A percentile compares a stretch with the other conserved stretches of the same genome.
Conservation (phyloP, 2,888 invertebrate species). For the Epirrhoe tristata region DNA sequence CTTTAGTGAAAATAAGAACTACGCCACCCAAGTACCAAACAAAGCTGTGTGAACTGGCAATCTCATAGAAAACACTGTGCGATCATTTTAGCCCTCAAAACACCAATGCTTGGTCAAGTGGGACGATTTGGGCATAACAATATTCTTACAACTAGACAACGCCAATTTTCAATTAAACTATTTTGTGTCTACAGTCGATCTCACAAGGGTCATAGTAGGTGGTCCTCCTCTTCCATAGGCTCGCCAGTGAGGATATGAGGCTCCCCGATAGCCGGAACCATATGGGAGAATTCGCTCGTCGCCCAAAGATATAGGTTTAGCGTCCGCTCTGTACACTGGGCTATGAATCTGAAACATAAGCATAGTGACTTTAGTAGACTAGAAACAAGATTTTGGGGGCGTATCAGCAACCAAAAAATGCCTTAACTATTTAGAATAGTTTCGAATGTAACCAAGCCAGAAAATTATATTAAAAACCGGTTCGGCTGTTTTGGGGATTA, state of each 20-base stretch:
- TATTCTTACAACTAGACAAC: constrained; percentile 9
- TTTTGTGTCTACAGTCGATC: constrained; percentile 26
- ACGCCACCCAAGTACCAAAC: no score
- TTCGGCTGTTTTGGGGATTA: no score
- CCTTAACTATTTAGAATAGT: no score
- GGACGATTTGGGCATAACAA: background rate
- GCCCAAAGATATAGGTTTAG: constrained; percentile 95
- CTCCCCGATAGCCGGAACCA: constrained; percentile 88
- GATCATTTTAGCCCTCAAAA: background rate
- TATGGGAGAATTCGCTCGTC: constrained; percentile 89
- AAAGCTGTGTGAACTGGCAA: no score
- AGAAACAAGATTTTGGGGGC: no score
- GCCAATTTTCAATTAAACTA: constrained; percentile 6
- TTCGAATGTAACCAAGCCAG: no score
- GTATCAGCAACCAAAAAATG: no score
- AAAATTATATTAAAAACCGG: no score
- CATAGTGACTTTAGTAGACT: no score
- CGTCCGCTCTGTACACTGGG: constrained; percentile 95
- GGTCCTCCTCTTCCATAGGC: constrained; percentile 69
- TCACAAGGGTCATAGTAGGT: constrained; percentile 58
- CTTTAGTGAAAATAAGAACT: no score
- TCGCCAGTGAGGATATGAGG: constrained; percentile 74
- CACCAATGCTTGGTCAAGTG: background rate
- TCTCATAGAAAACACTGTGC: no score
- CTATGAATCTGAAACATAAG: constrained; percentile 90